Conservation (phyloP, 2,797 vertebrate genomes). For the Pteropus rufus region DNA sequence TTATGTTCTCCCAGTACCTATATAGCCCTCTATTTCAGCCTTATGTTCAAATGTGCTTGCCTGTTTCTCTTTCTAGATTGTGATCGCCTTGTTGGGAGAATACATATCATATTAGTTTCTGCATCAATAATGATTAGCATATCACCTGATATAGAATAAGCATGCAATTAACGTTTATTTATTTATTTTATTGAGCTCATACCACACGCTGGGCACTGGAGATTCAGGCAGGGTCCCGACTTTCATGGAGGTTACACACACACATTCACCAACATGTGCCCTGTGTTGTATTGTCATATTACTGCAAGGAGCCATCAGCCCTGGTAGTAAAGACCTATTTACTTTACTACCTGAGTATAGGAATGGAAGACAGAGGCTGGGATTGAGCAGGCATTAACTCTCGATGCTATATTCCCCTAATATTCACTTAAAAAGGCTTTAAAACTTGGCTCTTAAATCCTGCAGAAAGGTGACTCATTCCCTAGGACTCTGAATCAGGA, state of each 20-base stretch:
- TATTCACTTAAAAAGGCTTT: background rate
- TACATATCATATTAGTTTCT: background rate
- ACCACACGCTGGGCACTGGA: background rate
- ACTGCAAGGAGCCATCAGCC: background rate
- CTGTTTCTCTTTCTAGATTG: conserved; percentile 19
- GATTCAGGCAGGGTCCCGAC: background rate
- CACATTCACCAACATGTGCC: background rate
- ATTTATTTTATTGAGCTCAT: background rate
- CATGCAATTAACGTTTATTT: background rate
- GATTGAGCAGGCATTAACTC: background rate
- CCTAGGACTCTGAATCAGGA: conserved; percentile 37
- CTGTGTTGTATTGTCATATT: background rate
- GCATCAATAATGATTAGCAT: background rate
- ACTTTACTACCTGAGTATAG: background rate
- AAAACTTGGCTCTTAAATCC: background rate
- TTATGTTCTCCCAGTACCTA: background rate
- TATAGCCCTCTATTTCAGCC: background rate
- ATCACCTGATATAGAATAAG: background rate
- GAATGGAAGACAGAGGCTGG: background rate
- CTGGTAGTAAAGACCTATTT: background rate
- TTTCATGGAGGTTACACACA: background rate
- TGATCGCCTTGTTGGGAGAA: background rate
- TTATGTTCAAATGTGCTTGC: background rate
- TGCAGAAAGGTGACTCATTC: conserved; percentile 24
- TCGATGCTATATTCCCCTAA: background rate